Conservation (phyloP, 2,888 invertebrate genomes). For the Gandaritis pyraliata region DNA sequence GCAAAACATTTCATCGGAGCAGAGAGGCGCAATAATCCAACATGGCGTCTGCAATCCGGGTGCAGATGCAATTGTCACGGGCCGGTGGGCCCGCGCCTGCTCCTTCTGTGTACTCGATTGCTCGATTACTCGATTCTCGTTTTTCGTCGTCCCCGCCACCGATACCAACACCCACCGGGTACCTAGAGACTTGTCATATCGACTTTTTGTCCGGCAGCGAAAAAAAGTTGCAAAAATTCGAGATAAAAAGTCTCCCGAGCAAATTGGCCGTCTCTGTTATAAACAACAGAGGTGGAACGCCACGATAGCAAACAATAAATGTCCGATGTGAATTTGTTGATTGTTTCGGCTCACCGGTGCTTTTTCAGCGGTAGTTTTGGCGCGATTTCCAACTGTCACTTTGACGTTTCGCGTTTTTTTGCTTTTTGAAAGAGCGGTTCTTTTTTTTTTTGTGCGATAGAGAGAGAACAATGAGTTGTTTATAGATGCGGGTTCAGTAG, state of each 20-base stretch:
- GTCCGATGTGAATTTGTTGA: slow-evolving; percentile 80
- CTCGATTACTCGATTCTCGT: slow-evolving; percentile 77
- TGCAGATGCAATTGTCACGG: slow-evolving; percentile 81
- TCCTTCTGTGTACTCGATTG: slow-evolving; percentile 78
- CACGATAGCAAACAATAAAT: slow-evolving; percentile 81
- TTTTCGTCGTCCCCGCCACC: slow-evolving; percentile 71
- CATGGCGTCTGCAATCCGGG: slow-evolving; percentile 72
- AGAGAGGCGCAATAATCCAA: slow-evolving; percentile 75
- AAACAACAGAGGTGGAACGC: slow-evolving; percentile 82
- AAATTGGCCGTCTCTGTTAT: slow-evolving; percentile 83
- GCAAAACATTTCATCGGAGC: slow-evolving; percentile 69
- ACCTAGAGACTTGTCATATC: slow-evolving; percentile 81
- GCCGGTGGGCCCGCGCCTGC: slow-evolving; percentile 64
- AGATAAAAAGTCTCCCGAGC: slow-evolving; percentile 80
- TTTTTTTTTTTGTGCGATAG: slow-evolving; percentile 38
- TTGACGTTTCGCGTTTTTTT: slow-evolving; percentile 61
- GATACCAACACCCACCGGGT: slow-evolving; percentile 55
- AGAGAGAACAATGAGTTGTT: slow-evolving; percentile 45
- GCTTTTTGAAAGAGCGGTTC: slow-evolving; percentile 37
- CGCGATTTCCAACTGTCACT: slow-evolving; percentile 68
- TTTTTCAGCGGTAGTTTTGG: slow-evolving; percentile 75
- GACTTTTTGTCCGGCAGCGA: slow-evolving; percentile 75
- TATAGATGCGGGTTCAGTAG: slow-evolving; percentile 40
- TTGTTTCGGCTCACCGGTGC: slow-evolving; percentile 73
- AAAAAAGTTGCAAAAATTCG: slow-evolving; percentile 67